Base-by-base conservation (phyloP, 1,140 invertebrate genomes). In the Neodiprion lecontei region DNA sequence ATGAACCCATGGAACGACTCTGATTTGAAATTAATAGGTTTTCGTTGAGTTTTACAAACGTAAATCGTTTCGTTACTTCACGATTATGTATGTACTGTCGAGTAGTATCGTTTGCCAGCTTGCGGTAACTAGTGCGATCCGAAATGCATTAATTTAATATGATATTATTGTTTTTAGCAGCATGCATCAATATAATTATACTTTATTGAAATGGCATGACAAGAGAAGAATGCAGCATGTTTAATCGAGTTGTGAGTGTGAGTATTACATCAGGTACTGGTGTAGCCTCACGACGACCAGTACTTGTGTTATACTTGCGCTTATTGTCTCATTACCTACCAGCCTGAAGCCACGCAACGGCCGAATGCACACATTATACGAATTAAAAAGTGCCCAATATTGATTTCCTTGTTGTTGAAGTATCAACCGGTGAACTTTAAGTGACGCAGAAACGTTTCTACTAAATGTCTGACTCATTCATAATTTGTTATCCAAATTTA, bases 261-360 rank as follows among this genome's bases (percentile, higher is more conserved):
- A 97, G 96, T 97, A 97, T 97, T 97, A 96, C 95, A 96, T 97
- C 95, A 97, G 96, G 96, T 97, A 97, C 96, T 97, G 96, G 96
- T 94, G 89, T 88, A 79, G 79, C 83, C 82, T 84, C 85, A 80
- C 84, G 83, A 86, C 81, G 83, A 91, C 92, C 94, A 93, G 94
- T 95, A 91, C 92, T 93, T 95, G 93, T 93, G 93, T 95, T 91
- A 95, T 94, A 93, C 93, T 95, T 92, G 86, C 90, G 86, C 86
- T 87, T 86, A 79, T 84, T 75, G 83, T 83, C 87, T 87, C 81
- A 74, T 75, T 69, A 82, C 78, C 86, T 84, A 78, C 84, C 80
- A 83, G 82, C 84, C 83, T 79, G 74, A 76, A 75, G 81, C 77
- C 77, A 80, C 82, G 82, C 81, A 81, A 79, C 79, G 81, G 77